phyloP scores from a whole-genome alignment of 1,140 invertebrate species.

The Aphis craccivora region DNA sequence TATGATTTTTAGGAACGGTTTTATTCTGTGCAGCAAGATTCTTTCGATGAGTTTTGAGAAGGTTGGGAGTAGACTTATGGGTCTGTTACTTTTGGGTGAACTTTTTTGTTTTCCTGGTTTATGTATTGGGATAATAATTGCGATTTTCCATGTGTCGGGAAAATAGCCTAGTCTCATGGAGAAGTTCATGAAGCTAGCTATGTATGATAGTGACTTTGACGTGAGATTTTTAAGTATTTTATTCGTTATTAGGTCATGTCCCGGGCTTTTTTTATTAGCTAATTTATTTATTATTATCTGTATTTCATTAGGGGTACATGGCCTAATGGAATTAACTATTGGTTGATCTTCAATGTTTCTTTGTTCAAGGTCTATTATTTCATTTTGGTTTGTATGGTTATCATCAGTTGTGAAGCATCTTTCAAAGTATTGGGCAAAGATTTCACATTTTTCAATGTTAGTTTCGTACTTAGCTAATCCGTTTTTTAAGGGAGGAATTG shows the following conservation, averaged over 20 bases:
- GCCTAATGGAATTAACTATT: too few species aligned
- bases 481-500: neutral
- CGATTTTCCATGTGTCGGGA: too few species aligned
- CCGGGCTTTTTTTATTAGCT: too few species aligned
- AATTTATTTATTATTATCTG: too few species aligned
- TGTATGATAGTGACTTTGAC: too few species aligned
- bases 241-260: too few species aligned
- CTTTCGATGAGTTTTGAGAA: conserved; percentile 63
- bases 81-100: conserved; percentile 56
- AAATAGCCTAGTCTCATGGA: too few species aligned
- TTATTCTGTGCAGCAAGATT: conserved; percentile 60
- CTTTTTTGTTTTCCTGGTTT: too few species aligned
- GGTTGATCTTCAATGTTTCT: neutral
- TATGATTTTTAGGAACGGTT: conserved; percentile 16
- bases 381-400: neutral
- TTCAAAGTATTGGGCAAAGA: neutral
- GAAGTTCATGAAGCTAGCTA: too few species aligned
- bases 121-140: too few species aligned
- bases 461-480: neutral
- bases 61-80: conserved; percentile 63
- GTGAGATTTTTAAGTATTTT: too few species aligned
- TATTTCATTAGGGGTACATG: too few species aligned
- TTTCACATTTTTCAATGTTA: neutral
- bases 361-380: neutral
- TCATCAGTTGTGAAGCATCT: neutral